phyloP scores from a whole-genome alignment of 2,888 invertebrate species.

The Colletes collaris region DNA sequence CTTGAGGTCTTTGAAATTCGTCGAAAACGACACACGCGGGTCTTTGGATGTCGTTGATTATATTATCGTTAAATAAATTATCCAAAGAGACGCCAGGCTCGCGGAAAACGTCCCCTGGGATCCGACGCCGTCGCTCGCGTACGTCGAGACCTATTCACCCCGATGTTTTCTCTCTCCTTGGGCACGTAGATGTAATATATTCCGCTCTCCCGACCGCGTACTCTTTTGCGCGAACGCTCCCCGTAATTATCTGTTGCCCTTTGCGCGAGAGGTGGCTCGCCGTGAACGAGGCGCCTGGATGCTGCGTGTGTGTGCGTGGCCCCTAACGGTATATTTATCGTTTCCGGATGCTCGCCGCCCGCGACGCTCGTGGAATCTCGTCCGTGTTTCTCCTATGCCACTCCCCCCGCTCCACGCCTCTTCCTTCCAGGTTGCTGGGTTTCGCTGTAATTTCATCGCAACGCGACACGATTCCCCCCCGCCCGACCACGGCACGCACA shows the following conservation, averaged over 20 bases:
- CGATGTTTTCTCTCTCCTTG: constrained; percentile 40
- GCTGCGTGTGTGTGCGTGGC: constrained; percentile 15
- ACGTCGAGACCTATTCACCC: constrained; percentile 52
- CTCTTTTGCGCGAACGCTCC: constrained; percentile 45
- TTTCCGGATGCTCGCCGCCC: constrained; percentile 66
- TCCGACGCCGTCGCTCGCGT: neutral
- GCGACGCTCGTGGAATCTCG: constrained; percentile 56
- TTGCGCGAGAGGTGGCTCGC: constrained; percentile 46
- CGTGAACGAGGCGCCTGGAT: constrained; percentile 27
- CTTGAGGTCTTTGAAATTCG: neutral
- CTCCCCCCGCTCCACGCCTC: neutral
- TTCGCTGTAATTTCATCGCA: constrained; percentile 16
- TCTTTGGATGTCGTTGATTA: constrained; percentile 10
- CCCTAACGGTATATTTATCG: constrained; percentile 70
- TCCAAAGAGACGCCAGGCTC: neutral
- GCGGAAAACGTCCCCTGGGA: constrained; percentile 18
- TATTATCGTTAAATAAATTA: constrained; percentile 34
- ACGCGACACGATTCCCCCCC: neutral
- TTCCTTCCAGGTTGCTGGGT: constrained; percentile 20
- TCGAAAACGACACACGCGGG: constrained; percentile 13
- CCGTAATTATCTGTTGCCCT: constrained; percentile 62
- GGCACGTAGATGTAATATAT: constrained; percentile 49
- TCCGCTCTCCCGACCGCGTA: constrained; percentile 46
- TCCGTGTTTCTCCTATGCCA: neutral
- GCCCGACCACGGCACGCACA: neutral